Percentiles rank a stretch among this genome's conserved stretches.
These are phyloP conservation scores for Cyanoliseus patagonus DNA, from an alignment of 2,113 vertebrate genomes.

Conservation along the genomic window DNA sequence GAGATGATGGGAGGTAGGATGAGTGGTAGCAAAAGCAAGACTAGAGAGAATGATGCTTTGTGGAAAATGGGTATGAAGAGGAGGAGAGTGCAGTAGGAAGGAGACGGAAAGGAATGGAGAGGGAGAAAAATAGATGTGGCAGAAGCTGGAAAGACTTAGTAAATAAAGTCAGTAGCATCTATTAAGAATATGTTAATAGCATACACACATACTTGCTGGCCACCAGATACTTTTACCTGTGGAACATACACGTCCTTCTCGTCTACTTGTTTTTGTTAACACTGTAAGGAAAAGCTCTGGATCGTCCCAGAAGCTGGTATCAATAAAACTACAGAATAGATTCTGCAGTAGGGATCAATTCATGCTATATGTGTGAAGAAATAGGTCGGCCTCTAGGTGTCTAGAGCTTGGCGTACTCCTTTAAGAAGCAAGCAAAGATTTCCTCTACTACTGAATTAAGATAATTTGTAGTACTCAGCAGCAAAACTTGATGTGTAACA, in stretches of 20 bases:
- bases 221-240: not conserved
- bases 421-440: not conserved
- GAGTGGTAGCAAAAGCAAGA: not conserved
- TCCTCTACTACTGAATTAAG: too few species aligned
- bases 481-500: not conserved
- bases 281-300: not conserved
- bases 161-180: not conserved
- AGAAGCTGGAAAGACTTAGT: not conserved
- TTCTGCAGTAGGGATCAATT: not conserved
- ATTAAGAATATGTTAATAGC: not conserved
- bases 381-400: not conserved
- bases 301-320: rapidly evolving
- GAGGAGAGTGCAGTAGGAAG: not conserved
- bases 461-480: not conserved
- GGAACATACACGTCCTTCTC: not conserved
- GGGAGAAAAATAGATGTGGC: not conserved
- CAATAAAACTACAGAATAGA: not conserved
- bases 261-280: not conserved
- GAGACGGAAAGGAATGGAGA: not conserved
- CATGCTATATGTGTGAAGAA: not conserved
- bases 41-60: not conserved
- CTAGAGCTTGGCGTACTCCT: not conserved
- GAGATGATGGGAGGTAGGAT: not conserved
- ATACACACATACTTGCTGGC: not conserved
- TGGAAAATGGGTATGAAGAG: not conserved